Base-by-base conservation (phyloP, 1,140 invertebrate genomes). In the Tyrophagus putrescentiae region DNA sequence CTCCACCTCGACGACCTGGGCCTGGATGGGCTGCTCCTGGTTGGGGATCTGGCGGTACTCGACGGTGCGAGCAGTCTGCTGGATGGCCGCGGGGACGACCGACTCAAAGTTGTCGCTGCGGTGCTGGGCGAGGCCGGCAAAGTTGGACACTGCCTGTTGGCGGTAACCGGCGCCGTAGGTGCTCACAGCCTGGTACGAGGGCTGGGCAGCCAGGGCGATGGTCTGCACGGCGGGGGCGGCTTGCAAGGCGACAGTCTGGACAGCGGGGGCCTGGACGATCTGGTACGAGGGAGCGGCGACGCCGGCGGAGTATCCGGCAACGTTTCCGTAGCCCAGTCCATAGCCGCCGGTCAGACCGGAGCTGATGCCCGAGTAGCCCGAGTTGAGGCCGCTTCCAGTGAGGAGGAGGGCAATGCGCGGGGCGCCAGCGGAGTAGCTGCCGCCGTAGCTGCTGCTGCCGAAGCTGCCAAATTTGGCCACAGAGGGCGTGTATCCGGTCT, bases 1-100 rank as follows among this genome's bases (percentile, higher is more conserved):
- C 27, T 59, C 57, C 7, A 59, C 57, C 25, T 44, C 57, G 16
- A 59, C 23, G 4, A 44, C 39, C 34, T 59, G 57, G 18, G 36
- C 28, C 32, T 42, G 34, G 25, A 59, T 13, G 32, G 39, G 39
- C 31, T 59, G 36, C 6, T 59, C 5, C 3, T 44, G 18, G 41
- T 9, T n/a, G 1, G 57, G 39, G 7, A 42, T 9, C 13, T 41
- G 18, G 18, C 27, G 16, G 25, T 59, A 44, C 39, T 7, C 48
- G 45, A 59, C 41, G 16, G 57, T 59, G 1, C 39, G 34, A 6
- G 6, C 2, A 21, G 50, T n/a, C 21, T 48, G 57, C 9, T 59
- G 39, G 39, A 59, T 32, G 21, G 57, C 57, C 44, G 57, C 57
- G n/a, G 9, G 1, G 3, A 59, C 57, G 5, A 54, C 52, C 21